Evolutionary conservation across 1,140 invertebrate genomes (phyloP), one percentile per base, ranked within the genome.

Genomic region (Tyrophagus putrescentiae): DNA sequence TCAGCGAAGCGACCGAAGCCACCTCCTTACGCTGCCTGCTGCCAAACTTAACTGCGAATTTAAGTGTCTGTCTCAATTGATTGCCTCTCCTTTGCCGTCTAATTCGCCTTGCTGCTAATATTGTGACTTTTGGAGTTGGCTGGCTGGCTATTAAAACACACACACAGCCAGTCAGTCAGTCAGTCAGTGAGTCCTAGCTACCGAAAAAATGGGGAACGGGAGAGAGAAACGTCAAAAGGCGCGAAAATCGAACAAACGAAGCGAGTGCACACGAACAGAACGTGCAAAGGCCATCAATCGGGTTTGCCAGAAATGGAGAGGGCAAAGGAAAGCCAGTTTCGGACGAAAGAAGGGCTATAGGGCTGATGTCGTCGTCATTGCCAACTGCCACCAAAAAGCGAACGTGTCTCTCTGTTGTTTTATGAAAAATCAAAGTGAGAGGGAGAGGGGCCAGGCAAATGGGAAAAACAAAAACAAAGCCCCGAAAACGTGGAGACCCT

Each of bases 351-450:
- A n/a, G n/a, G n/a, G n/a, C n/a, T n/a, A n/a, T n/a, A n/a, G n/a
- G n/a, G n/a, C n/a, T n/a, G n/a, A n/a, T n/a, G n/a, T n/a, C n/a
- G n/a, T n/a, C n/a, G n/a, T n/a, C n/a, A n/a, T n/a, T n/a, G n/a
- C n/a, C n/a, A n/a, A n/a, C n/a, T n/a, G n/a, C n/a, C n/a, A n/a
- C n/a, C n/a, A n/a, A n/a, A n/a, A n/a, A 48, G 13, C 7, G 31
- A 48, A 48, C 45, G 45, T 48, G 45, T 7, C 45, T n/a, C n/a
- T n/a, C n/a, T 48, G 45, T 48, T 48, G 45, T 48, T 48, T 48
- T 48, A 48, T 48, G 45, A 29, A 48, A 48, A 48, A 48, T 48
- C 45, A 29, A 48, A 48, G 13, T 29, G 21, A 48, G 31, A 29
- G 21, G 31, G 7, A 48, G 21, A 48, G 6, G 31, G 6, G 31